These are phyloP conservation scores for Oscheius sp. DNA, from an alignment of 2,888 invertebrate genomes.

Conservation along the genomic window DNA sequence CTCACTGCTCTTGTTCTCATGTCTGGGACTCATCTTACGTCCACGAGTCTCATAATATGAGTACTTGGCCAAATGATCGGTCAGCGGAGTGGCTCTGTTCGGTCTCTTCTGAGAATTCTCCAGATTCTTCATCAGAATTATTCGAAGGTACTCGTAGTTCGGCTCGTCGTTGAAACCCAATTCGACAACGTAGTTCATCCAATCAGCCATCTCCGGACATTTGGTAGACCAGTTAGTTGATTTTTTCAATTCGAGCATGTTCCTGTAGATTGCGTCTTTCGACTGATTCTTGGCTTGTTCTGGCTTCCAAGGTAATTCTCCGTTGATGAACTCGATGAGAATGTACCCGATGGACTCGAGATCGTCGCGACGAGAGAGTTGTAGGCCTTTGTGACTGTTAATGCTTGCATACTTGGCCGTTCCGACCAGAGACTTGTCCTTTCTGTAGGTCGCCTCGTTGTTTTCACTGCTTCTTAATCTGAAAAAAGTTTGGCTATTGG, in stretches of 20 bases:
- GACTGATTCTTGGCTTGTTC: slow-evolving; percentile 9
- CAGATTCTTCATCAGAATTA: slow-evolving; percentile 35
- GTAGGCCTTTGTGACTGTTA: slow-evolving; percentile 57
- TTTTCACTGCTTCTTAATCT: slow-evolving; percentile 7
- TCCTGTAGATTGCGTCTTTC: slow-evolving; percentile 43
- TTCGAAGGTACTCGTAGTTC: slow-evolving; percentile 56
- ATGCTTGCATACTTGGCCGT: slow-evolving; percentile 65
- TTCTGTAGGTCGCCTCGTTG: slow-evolving; percentile 23
- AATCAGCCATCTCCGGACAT: slow-evolving; percentile 57
- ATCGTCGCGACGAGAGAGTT: slow-evolving; percentile 61
- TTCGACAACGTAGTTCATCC: slow-evolving; percentile 49
- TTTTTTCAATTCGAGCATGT: slow-evolving; percentile 56
- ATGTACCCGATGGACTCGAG: slow-evolving; percentile 64
- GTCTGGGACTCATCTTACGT: not conserved
- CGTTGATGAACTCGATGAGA: slow-evolving; percentile 57
- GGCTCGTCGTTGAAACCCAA: slow-evolving; percentile 57
- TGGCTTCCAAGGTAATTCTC: slow-evolving; percentile 63
- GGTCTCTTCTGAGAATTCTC: slow-evolving; percentile 18
- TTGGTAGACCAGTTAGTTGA: slow-evolving; percentile 48
- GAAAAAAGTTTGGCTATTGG: not conserved
- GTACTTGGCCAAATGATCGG: slow-evolving; percentile 8
- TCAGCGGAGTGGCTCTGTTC: not conserved
- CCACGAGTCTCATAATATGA: not conserved
- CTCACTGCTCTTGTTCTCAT: not conserved
- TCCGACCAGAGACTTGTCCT: slow-evolving; percentile 47